phyloP scores from a whole-genome alignment of 2,113 vertebrate genomes.

The Phalacrocorax pelagicus region DNA sequence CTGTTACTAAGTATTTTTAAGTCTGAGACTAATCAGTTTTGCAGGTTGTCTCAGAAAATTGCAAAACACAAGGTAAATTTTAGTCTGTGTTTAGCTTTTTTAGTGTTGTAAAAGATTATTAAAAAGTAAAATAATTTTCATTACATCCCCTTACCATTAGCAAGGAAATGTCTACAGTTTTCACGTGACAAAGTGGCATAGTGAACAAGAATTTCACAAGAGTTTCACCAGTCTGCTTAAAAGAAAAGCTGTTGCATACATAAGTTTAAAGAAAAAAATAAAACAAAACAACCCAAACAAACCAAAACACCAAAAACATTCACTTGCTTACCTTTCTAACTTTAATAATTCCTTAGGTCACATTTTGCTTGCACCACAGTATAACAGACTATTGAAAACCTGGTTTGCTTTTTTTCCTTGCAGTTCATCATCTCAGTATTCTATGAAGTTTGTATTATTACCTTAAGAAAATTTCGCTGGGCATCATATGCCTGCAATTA shows the following conservation, averaged over 20 bases:
- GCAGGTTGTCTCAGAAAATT: background rate
- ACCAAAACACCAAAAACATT: background rate
- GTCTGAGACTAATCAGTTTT: background rate
- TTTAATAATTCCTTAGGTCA: background rate
- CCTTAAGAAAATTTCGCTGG: background rate
- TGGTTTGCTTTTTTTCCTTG: background rate
- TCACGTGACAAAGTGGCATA: background rate
- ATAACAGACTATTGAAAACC: background rate
- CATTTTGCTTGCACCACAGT: background rate
- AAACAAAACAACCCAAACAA: background rate
- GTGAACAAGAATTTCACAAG: background rate
- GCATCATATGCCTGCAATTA: background rate
- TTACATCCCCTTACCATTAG: background rate
- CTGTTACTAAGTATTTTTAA: background rate
- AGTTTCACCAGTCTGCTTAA: background rate
- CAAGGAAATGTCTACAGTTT: background rate
- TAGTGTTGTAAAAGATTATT: background rate
- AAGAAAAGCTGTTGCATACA: background rate
- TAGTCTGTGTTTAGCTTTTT: background rate
- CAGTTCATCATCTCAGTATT: background rate
- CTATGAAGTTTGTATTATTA: background rate
- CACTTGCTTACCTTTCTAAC: background rate
- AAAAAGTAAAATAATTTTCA: background rate
- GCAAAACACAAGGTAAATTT: background rate
- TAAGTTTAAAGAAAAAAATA: background rate